These are phyloP conservation scores for Martes martes DNA, from an alignment of 2,113 vertebrate genomes.

Conservation along the genomic window DNA sequence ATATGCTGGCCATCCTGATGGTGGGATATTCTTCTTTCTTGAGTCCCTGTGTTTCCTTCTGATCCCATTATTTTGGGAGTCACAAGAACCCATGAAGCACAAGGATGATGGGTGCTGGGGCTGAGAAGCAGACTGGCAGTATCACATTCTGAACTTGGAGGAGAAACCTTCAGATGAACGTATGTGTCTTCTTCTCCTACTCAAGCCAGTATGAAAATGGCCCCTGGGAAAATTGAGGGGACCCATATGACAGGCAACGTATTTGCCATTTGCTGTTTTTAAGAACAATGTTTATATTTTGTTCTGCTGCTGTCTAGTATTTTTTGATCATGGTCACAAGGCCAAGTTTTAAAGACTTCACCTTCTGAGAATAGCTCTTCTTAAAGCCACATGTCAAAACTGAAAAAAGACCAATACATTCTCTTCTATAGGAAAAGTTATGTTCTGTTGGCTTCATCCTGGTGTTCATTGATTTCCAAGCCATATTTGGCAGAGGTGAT, in stretches of 20 bases:
- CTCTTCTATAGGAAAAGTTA: not conserved
- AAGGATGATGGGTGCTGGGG: not conserved
- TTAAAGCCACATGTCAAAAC: not conserved
- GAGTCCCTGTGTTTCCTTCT: not conserved
- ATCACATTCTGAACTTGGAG: not conserved
- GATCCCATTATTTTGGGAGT: not conserved
- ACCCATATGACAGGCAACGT: accelerated
- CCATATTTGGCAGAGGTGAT: not conserved
- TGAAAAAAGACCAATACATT: not conserved
- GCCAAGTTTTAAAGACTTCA: not conserved
- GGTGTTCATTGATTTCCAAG: not conserved
- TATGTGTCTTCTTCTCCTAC: not conserved
- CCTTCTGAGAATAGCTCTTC: not conserved
- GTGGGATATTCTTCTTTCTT: not conserved
- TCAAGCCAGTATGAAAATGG: accelerated
- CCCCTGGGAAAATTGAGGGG: too few relatives aligned
- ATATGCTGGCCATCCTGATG: not conserved
- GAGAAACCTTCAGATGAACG: not conserved
- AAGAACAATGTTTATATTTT: not conserved
- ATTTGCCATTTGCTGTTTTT: not conserved
- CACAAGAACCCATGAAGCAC: too few relatives aligned
- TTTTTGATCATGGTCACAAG: not conserved
- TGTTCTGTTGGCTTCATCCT: too few relatives aligned
- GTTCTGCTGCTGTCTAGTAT: not conserved
- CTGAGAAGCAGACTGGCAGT: not conserved